Conservation (phyloP, 1,140 invertebrate genomes). For the Polypedilum vanderplanki region DNA sequence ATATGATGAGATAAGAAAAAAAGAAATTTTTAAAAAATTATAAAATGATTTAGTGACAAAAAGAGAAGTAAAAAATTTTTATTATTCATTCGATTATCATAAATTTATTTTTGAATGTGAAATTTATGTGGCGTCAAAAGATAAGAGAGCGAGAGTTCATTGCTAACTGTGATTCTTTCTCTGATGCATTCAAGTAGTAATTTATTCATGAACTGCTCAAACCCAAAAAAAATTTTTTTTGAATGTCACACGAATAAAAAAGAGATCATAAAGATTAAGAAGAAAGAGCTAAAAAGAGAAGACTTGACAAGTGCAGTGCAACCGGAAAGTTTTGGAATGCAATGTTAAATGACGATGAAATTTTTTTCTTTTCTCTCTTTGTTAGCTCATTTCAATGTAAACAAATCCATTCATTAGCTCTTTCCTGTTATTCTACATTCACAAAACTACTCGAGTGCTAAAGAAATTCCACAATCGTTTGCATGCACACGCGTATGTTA, state of each 20-base stretch:
- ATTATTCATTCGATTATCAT: conserved; percentile 2
- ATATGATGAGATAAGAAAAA: too few relatives aligned
- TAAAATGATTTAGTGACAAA: background rate
- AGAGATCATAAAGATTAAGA: background rate
- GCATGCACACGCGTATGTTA: too few relatives aligned
- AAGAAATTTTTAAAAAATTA: background rate
- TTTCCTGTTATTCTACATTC: background rate
- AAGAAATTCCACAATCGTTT: background rate
- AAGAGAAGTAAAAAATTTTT: background rate
- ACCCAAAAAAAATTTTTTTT: background rate
- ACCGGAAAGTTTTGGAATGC: conserved; percentile 1
- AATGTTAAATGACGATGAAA: too few relatives aligned
- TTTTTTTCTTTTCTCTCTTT: background rate
- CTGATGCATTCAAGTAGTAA: background rate
- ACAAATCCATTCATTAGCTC: background rate
- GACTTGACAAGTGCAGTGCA: conserved; percentile 2
- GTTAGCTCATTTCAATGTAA: background rate
- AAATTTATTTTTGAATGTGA: background rate
- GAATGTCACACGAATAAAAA: background rate
- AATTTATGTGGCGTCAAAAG: conserved; percentile 12
- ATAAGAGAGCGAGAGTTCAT: background rate
- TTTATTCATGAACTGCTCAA: background rate
- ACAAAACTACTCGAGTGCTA: background rate
- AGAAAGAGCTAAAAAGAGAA: background rate
- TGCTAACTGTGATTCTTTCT: background rate